Evolutionary conservation across 2,888 invertebrate species (phyloP).

Genomic region (Eupithecia pulchellata): DNA sequence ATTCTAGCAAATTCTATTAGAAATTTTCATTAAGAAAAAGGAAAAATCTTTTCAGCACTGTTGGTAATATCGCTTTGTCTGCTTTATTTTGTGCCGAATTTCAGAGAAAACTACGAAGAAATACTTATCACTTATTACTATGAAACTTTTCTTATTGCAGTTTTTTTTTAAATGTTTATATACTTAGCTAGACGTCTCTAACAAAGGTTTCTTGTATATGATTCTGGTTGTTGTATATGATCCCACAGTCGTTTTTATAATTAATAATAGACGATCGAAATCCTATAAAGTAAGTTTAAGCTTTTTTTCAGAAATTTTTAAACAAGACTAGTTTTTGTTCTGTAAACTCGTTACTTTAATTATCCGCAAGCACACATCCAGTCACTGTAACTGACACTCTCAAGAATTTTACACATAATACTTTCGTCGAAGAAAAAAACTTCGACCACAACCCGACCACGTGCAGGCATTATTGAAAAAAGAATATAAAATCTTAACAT

Average conservation of each 20-base stretch:
- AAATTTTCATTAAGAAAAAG: background rate
- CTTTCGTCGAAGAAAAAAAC: conserved; percentile 71
- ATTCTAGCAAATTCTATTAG: background rate
- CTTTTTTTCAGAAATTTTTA: background rate
- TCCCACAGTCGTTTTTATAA: background rate
- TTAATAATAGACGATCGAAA: background rate
- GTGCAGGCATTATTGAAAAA: conserved; percentile 76
- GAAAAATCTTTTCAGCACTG: background rate
- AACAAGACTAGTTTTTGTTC: background rate
- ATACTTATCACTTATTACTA: background rate
- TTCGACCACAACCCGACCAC: conserved; percentile 82
- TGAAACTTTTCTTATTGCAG: background rate
- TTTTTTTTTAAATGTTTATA: background rate
- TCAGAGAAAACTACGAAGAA: background rate
- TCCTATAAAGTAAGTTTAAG: background rate
- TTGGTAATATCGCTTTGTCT: background rate
- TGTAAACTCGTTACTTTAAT: background rate
- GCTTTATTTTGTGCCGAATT: background rate
- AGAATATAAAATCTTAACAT: conserved; percentile 67
- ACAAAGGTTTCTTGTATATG: too few species aligned
- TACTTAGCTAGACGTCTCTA: too few species aligned
- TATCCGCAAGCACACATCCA: conserved; percentile 9
- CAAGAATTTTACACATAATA: conserved; percentile 79
- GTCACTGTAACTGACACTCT: conserved; percentile 66
- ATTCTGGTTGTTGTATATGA: too few species aligned